Base-by-base conservation (phyloP, 1,140 invertebrate genomes). In the Bactericera cockerelli region DNA sequence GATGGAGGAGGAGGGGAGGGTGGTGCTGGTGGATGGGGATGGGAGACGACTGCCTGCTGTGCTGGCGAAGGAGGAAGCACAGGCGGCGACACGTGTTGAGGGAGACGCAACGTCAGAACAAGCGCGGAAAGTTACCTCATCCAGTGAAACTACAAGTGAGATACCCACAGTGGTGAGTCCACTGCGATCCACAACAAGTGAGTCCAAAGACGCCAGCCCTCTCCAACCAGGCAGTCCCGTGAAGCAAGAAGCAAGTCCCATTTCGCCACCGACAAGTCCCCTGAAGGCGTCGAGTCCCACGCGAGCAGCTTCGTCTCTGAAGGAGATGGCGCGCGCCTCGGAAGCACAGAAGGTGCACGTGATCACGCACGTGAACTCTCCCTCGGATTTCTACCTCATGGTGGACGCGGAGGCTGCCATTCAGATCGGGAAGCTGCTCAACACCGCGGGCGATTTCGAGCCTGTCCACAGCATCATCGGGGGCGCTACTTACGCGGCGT, bases 331-430 rank as follows among this genome's bases (percentile, higher is more conserved):
- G 6, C 42, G 4, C n/a, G n/a, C 42, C 22, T 19, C 42, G 4
- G 42, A 49, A n/a, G 19, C 6, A 22, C 6, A 4, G 4, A 49
- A 49, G 19, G 42, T 49, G 2, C 26, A 57, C 26, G 26, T 57
- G n/a, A 76, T 84, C 8, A 77, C 77, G 58, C 77, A 78, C 55
- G 72, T 76, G 8, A 76, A 79, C 62, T 76, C 76, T 0, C 69
- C 78, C 0, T 73, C 72, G 26, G 77, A 82, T 36, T 84, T 86
- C 66, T 84, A 80, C 66, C 69, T 86, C 16, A 82, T 84, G 38
- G 72, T 81, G 61, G 75, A 76, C 36, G 72, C 77, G 24, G 71
- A 73, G 22, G 68, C 72, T 2, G 70, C 42, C 6, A 49, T 49
- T n/a, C 8, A 4, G 3, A 4, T 49, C n/a, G 42, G 42, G 8